Evolutionary conservation across 2,888 invertebrate genomes (phyloP).

Genomic region (Cerastis leucographa): DNA sequence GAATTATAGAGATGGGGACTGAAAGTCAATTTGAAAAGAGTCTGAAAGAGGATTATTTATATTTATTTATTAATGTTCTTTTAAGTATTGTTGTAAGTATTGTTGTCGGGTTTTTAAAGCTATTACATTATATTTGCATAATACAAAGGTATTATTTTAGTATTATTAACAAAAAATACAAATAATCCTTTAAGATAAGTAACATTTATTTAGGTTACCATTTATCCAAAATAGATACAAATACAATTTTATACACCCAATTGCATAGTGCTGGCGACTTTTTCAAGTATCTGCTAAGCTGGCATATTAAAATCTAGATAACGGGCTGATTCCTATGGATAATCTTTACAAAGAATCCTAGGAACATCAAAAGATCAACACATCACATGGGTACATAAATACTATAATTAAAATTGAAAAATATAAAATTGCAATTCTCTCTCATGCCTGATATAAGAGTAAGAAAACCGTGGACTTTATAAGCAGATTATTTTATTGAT

Average conservation of each 20-base stretch:
- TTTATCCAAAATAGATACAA: conserved; percentile 12
- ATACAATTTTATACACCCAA: conserved; percentile 16
- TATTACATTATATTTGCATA: background rate
- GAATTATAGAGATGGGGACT: background rate
- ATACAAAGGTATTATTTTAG: background rate
- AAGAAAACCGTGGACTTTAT: background rate
- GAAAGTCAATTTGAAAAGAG: background rate
- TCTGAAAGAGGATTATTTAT: no score
- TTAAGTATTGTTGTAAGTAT: background rate
- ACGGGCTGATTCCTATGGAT: conserved; percentile 4
- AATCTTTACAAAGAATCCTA: background rate
- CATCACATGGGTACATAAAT: background rate
- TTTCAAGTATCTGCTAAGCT: no score
- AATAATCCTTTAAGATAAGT: background rate
- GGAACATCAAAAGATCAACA: background rate
- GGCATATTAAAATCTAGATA: conserved; percentile 43
- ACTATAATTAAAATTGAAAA: conserved; percentile 3
- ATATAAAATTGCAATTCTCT: conserved; percentile 2
- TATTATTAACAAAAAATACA: background rate
- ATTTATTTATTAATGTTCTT: background rate
- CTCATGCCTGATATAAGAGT: background rate
- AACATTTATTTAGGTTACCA: background rate
- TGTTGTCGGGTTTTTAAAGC: background rate
- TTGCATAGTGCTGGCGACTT: conserved; percentile 10
- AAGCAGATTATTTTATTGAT: background rate